Evolutionary conservation across 2,797 vertebrate genomes (phyloP), one percentile per base, ranked within the genome.

Genomic region (Protonibea diacanthus): DNA sequence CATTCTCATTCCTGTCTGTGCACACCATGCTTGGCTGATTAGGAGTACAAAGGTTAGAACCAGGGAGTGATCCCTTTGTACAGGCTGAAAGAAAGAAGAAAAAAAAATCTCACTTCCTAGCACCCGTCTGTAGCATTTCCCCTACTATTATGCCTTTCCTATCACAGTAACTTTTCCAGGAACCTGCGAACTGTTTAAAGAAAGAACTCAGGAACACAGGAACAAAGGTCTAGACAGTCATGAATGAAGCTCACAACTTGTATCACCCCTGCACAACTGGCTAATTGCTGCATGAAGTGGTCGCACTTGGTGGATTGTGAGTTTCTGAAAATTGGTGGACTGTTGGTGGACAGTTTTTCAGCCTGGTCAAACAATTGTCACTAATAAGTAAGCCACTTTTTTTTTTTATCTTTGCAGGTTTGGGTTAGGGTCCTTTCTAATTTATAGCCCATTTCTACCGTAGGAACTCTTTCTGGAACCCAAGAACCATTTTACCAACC

Each of bases 41-140:
- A 74, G 14, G 14, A 71, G 75, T 23, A 58, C 68, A 87, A 85
- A 86, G 80, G 74, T 81, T 42, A 81, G 33, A 58, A 21, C 5
- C 48, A 21, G 45, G 11, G 33, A 72, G 38, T 52, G 71, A 51
- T 74, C 49, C 29, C 18, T 71, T 68, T 80, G 55, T 80, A 20
- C 63, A 48, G 5, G 21, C 61, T 15, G 33, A 38, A 38, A 38
- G 33, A 38, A 29, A 44, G 57, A 53, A 8, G 69, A 66, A 55
- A 40, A 38, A 58, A n/a, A 25, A 21, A 56, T 21, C 48, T 8
- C 15, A 17, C 44, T 23, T 66, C 17, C 49, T 18, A 23, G 5
- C 6, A 42, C 5, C 23, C 6, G 38, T 42, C 21, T 11, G 45
- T 40, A 48, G 5, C 27, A 40, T 21, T 33, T 12, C 18, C 6